A percentile compares a stretch with the other conserved stretches of the same genome.
These are phyloP conservation scores for Apotomis capreana DNA, from an alignment of 2,888 invertebrate genomes.

Conservation along the genomic window DNA sequence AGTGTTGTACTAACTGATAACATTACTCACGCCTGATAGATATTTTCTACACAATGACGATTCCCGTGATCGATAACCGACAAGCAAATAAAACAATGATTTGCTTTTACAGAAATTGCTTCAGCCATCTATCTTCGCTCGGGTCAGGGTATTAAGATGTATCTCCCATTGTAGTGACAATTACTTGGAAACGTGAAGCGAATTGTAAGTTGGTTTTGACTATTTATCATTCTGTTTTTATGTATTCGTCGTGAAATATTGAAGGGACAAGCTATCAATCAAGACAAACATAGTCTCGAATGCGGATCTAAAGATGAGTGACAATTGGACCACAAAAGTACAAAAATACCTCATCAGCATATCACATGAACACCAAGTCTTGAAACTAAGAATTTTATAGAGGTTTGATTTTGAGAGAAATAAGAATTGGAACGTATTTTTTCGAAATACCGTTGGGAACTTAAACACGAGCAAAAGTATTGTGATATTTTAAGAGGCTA, in stretches of 20 bases:
- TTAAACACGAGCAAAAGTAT: no score
- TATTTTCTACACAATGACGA: constrained; percentile 37
- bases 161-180: constrained; percentile 34
- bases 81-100: constrained; percentile 51
- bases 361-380: no score
- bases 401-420: no score
- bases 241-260: constrained; percentile 14
- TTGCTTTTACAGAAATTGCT: constrained; percentile 51
- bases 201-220: neutral
- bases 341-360: no score
- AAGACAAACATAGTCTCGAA: neutral
- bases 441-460: no score
- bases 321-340: neutral
- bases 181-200: constrained; percentile 5
- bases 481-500: no score
- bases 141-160: constrained; percentile 40
- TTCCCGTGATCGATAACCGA: constrained; percentile 51
- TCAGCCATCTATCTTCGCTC: constrained; percentile 38
- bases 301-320: neutral
- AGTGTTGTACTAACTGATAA: constrained; percentile 46
- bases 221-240: constrained; percentile 22
- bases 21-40: constrained; percentile 47
- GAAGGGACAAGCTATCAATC: constrained; percentile 15
- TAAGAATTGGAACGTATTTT: no score
- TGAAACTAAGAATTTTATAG: no score